Evolutionary conservation across 2,113 vertebrate species (phyloP).

Genomic region (Poecilia latipinna): DNA sequence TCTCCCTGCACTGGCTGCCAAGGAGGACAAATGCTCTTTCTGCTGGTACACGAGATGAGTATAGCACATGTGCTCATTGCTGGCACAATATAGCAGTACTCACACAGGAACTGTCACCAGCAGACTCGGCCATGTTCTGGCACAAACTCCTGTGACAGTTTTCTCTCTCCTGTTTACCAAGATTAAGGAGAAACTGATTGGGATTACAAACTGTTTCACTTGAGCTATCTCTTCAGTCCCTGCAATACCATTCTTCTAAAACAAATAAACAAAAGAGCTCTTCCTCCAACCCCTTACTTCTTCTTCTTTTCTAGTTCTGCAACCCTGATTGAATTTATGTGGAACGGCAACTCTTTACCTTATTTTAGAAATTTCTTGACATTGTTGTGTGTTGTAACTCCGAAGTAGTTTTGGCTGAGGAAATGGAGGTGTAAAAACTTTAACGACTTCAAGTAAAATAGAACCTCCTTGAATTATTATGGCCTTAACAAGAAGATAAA

Average conservation of each 20-base stretch:
- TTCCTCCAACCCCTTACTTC: too few relatives aligned
- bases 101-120: slow-evolving; percentile 70
- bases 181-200: slow-evolving; percentile 55
- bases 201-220: slow-evolving; percentile 46
- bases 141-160: slow-evolving; percentile 45
- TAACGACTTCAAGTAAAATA: slow-evolving; percentile 22
- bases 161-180: slow-evolving; percentile 55
- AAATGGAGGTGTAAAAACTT: slow-evolving; percentile 28
- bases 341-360: neutral
- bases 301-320: neutral
- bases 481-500: slow-evolving; percentile 11
- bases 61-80: slow-evolving; percentile 54
- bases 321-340: neutral
- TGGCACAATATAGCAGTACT: slow-evolving; percentile 49
- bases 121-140: slow-evolving; percentile 59
- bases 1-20: slow-evolving; percentile 59
- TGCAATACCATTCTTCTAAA: slow-evolving; percentile 2
- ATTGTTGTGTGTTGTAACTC: slow-evolving; percentile 17
- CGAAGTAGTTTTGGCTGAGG: slow-evolving; percentile 27
- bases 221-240: slow-evolving; percentile 26
- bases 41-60: slow-evolving; percentile 48
- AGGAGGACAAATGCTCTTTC: slow-evolving; percentile 65
- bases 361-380: slow-evolving; percentile 11
- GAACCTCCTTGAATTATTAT: slow-evolving; percentile 46
- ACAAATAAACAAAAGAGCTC: slow-evolving; percentile 12